phyloP scores from a whole-genome alignment of 2,113 vertebrate genomes.

The Gobio gobio region DNA sequence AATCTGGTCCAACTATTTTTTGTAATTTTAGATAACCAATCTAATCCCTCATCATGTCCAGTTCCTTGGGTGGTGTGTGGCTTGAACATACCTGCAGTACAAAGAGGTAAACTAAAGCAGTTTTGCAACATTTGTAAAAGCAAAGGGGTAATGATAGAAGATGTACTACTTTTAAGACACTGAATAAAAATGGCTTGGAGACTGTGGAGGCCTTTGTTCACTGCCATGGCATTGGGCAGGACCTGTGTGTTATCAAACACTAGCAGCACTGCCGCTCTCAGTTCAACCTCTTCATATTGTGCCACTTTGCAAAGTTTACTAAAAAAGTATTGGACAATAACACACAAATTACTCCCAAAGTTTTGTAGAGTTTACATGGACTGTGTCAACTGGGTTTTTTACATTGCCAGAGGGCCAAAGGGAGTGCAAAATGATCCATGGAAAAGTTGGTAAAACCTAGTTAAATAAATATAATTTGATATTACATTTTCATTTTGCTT shows the following conservation, averaged over 20 bases:
- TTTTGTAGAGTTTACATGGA: no score
- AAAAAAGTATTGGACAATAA: neutral
- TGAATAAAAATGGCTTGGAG: no score
- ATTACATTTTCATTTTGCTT: neutral
- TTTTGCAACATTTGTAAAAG: no score
- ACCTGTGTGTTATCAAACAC: slow-evolving; percentile 83
- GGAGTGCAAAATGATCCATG: no score
- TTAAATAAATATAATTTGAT: neutral
- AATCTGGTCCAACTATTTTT: slow-evolving; percentile 11
- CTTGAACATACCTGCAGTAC: slow-evolving; percentile 81
- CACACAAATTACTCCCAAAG: neutral
- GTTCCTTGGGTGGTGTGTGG: slow-evolving; percentile 88
- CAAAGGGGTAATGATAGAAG: no score
- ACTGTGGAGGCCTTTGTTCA: slow-evolving; percentile 69
- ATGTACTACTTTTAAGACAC: no score
- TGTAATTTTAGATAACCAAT: no score
- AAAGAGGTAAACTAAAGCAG: neutral
- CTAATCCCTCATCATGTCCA: slow-evolving; percentile 81
- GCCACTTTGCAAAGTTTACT: neutral
- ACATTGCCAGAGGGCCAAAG: no score
- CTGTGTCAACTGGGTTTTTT: no score
- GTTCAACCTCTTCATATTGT: no score
- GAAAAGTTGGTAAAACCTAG: no score
- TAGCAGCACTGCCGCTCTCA: no score
- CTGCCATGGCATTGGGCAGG: slow-evolving; percentile 84